Evolutionary conservation across 2,113 vertebrate genomes (phyloP), one percentile per base, ranked within the genome.

Genomic region (Phalacrocorax brasilianus): DNA sequence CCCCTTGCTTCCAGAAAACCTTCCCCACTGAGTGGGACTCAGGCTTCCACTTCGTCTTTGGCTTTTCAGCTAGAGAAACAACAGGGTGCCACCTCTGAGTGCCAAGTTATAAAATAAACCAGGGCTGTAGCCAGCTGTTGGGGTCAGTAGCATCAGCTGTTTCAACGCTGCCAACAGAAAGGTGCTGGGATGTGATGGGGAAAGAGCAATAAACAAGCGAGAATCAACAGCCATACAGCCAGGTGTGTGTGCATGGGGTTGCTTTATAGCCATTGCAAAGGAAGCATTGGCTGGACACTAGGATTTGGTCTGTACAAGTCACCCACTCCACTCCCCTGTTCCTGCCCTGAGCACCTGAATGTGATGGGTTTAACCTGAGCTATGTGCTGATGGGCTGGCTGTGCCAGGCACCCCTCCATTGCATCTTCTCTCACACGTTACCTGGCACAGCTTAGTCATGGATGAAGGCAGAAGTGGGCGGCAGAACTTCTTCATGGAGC

Each of bases 401-500:
- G 55, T 13, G 8, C 49, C 3, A 5, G 38, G 52, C 49, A 77
- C 32, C 18, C 32, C 15, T 53, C 40, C 53, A 23, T 6, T 7
- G 5, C 56, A 33, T 33, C 22, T 73, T 23, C 26, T 26, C 42
- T 62, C n/a, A 11, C 30, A 19, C 0, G 1, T 74, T 96, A 98
- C 97, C 97, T 97, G 97, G 85, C 99, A 99, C 61, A 99, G 98
- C 93, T 99, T 98, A 26, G 99, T 99, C 71, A 97, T 98, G 59
- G 98, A 99, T 0, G 98, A 98, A 22, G 99, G 99, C 89, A 99
- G 97, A 61, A 99, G 98, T 0, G 99, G 99, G 66, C 99, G 98
- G 81, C 99, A 99, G 97, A 99, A 99, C 96, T 99, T 99, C 98
- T 99, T 99, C 99, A 99, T 99, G 91, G 99, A 99, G 91, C 99